Evolutionary conservation across 2,113 vertebrate species (phyloP), one percentile per base, ranked within the genome.

Genomic region (Rhea americana): DNA sequence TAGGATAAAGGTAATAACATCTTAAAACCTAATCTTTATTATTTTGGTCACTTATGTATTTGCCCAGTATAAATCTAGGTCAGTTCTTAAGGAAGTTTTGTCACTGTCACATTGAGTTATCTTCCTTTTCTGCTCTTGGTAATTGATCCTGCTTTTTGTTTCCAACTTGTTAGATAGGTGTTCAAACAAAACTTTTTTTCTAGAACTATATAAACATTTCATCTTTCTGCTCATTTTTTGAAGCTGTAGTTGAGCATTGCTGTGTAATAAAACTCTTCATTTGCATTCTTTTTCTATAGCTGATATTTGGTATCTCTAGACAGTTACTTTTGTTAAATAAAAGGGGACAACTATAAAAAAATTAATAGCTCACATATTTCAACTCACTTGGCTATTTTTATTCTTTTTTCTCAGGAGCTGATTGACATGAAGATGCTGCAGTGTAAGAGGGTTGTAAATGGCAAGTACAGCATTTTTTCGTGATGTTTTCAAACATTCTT

Each of bases 361-460:
- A 18, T 93, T 25, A 1, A 20, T 53, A 26, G 6, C 8, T 73
- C 70, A 66, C 70, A 25, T 32, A 18, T 7, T 84, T 66, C 6
- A 62, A 50, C 17, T 94, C 6, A 26, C 35, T 55, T 35, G 28
- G 35, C 75, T 71, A 45, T 71, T 92, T 73, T 81, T 82, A 18
- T 59, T 48, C 4, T 94, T 97, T 53, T 78, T 98, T 56, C 73
- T 37, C 80, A 99, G 99, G 99, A 99, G 96, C 97, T 99, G 93
- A 99, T 99, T 61, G 99, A 99, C 92, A 98, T 99, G 63, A 99
- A 99, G 89, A 99, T 99, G 99, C 97, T 98, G 71, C 98, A 98
- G 95, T 99, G 99, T 97, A 98, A 97, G 59, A 97, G 99, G 94
- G 97, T 99, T 75, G 96, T 98, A 73, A 99, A 99, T 94, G 98